Evolutionary conservation across 2,888 invertebrate species (phyloP), one percentile per base, ranked within the genome.

Genomic region (Salticus scenicus): DNA sequence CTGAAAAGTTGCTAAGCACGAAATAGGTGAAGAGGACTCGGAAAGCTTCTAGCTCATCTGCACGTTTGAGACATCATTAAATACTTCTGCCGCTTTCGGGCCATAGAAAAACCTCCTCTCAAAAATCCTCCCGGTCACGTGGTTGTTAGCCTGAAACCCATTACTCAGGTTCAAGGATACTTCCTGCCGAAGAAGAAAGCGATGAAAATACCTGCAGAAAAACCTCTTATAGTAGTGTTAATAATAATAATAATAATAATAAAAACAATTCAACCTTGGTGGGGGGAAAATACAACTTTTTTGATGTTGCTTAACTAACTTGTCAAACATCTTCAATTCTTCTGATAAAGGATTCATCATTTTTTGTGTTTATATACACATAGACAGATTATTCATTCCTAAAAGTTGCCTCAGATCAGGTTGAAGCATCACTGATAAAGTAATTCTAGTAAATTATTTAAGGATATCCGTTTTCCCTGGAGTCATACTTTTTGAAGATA

Each of bases 81-180:
- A 57, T 24, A 47, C 47, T 47, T 47, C n/a, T 47, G 14, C 57
- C 24, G 8, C 57, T 24, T 5, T 24, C 57, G 8, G 4, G 24
- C 20, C 4, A 57, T 20, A 57, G 37, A 4, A 37, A 37, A 24
- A 57, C 57, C 57, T 24, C 57, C 2, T 47, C 24, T 17, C 24
- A 5, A 57, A n/a, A 24, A 57, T 57, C 57, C 57, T 57, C 57
- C 57, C 17, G 57, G 57, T 57, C 57, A 57, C 57, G 57, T 57
- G 57, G 57, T 57, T 4, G 57, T 57, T 57, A 57, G 57, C 2
- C 57, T 4, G 57, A 57, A 57, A 4, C 57, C 57, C 24, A 57
- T 57, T 57, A 57, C 57, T 57, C 57, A 57, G 57, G 57, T 57
- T 57, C 57, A 57, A 57, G 57, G 57, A n/a, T 57, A 24, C 24